A percentile compares a stretch with the other conserved stretches of the same genome.
phyloP scores from a whole-genome alignment of 2,113 vertebrate species.

The Peromyscus californicus region DNA sequence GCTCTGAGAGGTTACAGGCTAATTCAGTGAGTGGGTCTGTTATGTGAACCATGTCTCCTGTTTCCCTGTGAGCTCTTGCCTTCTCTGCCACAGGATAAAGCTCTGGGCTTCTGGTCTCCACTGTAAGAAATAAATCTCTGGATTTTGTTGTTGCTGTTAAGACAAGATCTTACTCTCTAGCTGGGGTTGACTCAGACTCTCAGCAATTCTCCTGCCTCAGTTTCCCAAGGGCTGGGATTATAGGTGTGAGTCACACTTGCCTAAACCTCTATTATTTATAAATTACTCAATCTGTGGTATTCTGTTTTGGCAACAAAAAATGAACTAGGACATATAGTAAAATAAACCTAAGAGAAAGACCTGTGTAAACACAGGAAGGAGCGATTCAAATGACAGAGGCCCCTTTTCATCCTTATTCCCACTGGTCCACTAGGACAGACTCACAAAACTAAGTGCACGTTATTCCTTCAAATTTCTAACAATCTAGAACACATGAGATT shows the following conservation, averaged over 20 bases:
- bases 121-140: not conserved
- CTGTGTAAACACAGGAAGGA: not conserved
- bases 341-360: not conserved
- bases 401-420: not conserved
- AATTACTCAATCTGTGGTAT: not conserved
- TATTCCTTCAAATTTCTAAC: not conserved
- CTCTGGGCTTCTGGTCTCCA: not conserved
- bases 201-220: not conserved
- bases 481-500: not conserved
- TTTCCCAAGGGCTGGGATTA: not conserved
- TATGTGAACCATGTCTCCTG: not conserved
- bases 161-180: not conserved
- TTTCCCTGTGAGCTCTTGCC: not conserved
- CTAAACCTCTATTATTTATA: not conserved
- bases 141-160: not conserved
- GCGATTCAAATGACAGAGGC: not conserved
- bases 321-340: not conserved
- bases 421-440: not conserved
- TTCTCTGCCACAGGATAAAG: not conserved
- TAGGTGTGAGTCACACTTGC: not conserved
- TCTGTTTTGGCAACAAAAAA: not conserved
- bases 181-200: not conserved
- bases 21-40: no score
- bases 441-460: not conserved
- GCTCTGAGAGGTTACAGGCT: not conserved